Evolutionary conservation across 2,797 vertebrate genomes (phyloP).

Genomic region (Liasis olivaceus): DNA sequence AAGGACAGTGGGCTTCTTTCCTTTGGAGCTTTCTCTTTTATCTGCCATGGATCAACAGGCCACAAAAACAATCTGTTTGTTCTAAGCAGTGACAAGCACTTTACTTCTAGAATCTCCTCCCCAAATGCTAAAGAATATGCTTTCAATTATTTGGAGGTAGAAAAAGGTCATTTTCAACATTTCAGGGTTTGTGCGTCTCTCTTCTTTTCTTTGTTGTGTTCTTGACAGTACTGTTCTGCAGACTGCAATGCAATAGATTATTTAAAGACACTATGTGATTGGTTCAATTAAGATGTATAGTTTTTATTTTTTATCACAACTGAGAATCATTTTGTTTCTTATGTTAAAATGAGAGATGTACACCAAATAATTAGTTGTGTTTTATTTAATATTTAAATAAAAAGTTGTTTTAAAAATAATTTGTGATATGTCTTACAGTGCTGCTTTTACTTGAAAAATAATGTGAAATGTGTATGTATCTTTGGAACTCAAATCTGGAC

Average conservation of each 20-base stretch:
- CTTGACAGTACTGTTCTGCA: conserved; percentile 59
- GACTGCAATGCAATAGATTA: conserved; percentile 65
- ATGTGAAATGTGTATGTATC: neutral
- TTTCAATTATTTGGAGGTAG: conserved; percentile 59
- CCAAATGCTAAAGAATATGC: conserved; percentile 66
- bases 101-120: conserved; percentile 68
- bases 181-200: conserved; percentile 30
- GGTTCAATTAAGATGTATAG: conserved; percentile 71
- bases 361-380: conserved; percentile 75
- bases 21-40: conserved; percentile 25
- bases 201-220: conserved; percentile 39
- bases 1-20: conserved; percentile 3
- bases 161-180: conserved; percentile 59
- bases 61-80: conserved; percentile 55
- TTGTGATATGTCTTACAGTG: conserved; percentile 7
- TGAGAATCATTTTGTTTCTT: conserved; percentile 75
- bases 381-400: conserved; percentile 86
- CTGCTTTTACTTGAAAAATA: conserved; percentile 14
- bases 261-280: conserved; percentile 71
- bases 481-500: neutral
- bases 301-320: conserved; percentile 76
- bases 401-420: conserved; percentile 62
- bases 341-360: conserved; percentile 74
- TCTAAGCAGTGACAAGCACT: conserved; percentile 74
- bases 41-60: conserved; percentile 68